Conservation (phyloP, 2,888 invertebrate species). For the Caenorhabditis sulstoni region DNA sequence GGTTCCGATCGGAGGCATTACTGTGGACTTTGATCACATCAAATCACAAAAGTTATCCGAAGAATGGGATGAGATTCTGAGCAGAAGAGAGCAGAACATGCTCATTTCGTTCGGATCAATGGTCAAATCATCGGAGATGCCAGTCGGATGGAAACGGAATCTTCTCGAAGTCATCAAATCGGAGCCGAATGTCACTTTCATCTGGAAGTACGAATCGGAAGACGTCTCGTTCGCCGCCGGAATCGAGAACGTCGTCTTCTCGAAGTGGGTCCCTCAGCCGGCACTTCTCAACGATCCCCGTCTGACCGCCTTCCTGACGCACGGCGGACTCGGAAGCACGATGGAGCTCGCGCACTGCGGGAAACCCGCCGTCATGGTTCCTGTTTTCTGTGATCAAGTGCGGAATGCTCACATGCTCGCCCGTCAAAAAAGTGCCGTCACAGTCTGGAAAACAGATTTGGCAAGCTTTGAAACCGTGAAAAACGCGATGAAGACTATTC, state of each 20-base stretch:
- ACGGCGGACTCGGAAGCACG: too few species aligned
- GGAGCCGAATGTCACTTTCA: constrained; percentile 47
- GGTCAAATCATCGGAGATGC: constrained; percentile 30
- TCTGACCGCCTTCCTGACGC: too few species aligned
- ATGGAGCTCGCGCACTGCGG: too few species aligned
- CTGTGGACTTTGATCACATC: constrained; percentile 46
- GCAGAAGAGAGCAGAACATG: constrained; percentile 12
- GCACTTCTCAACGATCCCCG: constrained; percentile 13
- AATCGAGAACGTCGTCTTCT: constrained; percentile 33
- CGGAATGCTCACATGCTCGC: constrained; percentile 59
- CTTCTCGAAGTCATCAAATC: constrained; percentile 16
- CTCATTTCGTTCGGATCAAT: constrained; percentile 44
- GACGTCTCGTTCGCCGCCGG: constrained; percentile 27
- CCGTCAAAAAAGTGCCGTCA: constrained; percentile 51
- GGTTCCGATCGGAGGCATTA: constrained; percentile 53
- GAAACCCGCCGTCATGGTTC: too few species aligned
- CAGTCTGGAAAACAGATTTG: constrained; percentile 16
- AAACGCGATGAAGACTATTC: too few species aligned
- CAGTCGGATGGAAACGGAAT: constrained; percentile 16
- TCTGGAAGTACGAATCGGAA: constrained; percentile 59
- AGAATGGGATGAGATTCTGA: constrained; percentile 24
- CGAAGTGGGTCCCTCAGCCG: constrained; percentile 56
- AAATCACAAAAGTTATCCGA: constrained; percentile 12
- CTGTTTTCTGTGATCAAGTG: constrained; percentile 56
- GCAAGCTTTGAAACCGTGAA: constrained; percentile 5